phyloP scores from a whole-genome alignment of 2,888 invertebrate species.

The Thymelicus lineola region DNA sequence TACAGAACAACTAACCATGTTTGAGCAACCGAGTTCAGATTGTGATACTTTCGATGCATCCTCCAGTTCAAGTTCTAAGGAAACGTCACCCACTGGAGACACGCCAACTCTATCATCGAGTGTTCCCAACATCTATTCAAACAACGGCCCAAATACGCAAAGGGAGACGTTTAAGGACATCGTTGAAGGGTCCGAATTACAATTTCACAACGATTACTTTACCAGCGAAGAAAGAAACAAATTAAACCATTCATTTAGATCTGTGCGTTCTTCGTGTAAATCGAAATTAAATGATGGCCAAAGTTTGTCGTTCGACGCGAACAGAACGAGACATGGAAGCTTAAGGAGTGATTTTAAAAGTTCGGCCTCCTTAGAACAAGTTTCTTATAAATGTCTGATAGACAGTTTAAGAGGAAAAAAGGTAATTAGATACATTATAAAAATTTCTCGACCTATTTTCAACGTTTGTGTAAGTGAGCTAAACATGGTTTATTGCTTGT shows the following conservation, averaged over 20 bases:
- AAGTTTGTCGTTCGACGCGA: constrained; percentile 63
- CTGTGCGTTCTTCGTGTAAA: constrained; percentile 58
- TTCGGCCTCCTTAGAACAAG: constrained; percentile 68
- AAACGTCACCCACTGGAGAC: constrained; percentile 87
- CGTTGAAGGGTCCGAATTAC: constrained; percentile 57
- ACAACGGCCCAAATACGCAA: constrained; percentile 46
- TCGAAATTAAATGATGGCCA: constrained; percentile 56
- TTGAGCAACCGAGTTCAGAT: constrained; percentile 89
- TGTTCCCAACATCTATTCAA: constrained; percentile 63
- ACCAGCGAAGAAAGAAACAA: constrained; percentile 62
- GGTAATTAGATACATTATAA: constrained; percentile 3
- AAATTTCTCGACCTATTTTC: too few species aligned
- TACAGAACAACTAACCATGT: constrained; percentile 90
- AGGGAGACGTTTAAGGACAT: constrained; percentile 51
- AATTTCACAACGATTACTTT: constrained; percentile 75
- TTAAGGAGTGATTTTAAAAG: constrained; percentile 63
- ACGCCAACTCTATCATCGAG: constrained; percentile 65
- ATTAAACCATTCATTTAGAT: constrained; percentile 66
- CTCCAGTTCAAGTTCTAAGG: constrained; percentile 83
- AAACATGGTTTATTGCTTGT: too few species aligned
- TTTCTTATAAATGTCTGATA: constrained; percentile 64
- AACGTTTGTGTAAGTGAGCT: too few species aligned
- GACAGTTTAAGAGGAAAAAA: constrained; percentile 55
- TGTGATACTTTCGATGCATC: constrained; percentile 87
- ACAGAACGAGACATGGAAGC: constrained; percentile 58